Percentiles rank a stretch among this genome's conserved stretches.
Conservation (phyloP, 2,113 vertebrate species). For the Natator depressus region DNA sequence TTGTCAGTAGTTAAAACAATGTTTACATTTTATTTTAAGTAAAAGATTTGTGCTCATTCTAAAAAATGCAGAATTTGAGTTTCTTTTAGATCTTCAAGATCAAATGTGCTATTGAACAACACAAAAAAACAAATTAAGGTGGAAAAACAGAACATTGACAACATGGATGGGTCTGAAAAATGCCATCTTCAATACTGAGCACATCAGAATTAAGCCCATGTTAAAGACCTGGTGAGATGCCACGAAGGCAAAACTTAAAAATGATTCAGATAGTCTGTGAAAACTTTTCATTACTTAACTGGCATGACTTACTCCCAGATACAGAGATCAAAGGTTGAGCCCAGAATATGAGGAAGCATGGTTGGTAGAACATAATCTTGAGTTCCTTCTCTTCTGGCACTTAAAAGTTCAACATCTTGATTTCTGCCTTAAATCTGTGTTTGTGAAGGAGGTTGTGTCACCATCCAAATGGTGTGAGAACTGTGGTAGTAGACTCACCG, state of each 20-base stretch:
- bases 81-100: neutral
- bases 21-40: neutral
- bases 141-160: neutral
- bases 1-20: neutral
- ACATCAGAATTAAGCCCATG: neutral
- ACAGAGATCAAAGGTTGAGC: neutral
- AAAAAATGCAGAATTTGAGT: neutral
- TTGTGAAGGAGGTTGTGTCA: neutral
- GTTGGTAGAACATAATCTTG: neutral
- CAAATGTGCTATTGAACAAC: neutral
- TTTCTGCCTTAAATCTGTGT: neutral
- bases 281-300: neutral
- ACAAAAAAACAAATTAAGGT: neutral
- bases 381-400: neutral
- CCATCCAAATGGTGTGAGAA: neutral
- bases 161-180: neutral
- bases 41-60: neutral
- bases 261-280: neutral
- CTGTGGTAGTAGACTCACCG: neutral
- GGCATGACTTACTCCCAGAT: neutral
- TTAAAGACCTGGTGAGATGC: too few species aligned
- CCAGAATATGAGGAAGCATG: neutral
- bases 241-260: neutral
- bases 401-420: neutral
- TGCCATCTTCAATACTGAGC: neutral